Base-by-base conservation (phyloP, 2,888 invertebrate species). In the Synergus japonicus region DNA sequence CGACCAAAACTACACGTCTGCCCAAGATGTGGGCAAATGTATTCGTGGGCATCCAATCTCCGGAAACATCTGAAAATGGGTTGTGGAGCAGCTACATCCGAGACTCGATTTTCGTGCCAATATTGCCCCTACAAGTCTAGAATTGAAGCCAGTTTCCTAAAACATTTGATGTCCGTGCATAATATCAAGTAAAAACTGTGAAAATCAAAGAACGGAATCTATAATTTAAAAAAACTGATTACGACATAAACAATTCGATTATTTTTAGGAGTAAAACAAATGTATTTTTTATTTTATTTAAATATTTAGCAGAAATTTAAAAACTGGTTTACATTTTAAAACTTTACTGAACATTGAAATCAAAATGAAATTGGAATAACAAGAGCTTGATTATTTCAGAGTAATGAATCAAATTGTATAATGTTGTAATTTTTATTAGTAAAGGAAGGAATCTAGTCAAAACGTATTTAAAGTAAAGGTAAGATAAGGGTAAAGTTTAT, bases 51-150 rank as follows among this genome's bases (percentile, higher is more conserved):
- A 29, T 92, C 92, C 82, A 92, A 92, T 73, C 86, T 92, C 41
- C 89, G 92, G 82, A 92, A 92, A 76, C 92, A 92, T 81, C 88
- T 92, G 69, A 91, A 91, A 85, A 90, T 91, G 87, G 92, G 92
- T 82, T 92, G 92, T 81, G 92, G 92, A 69, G 88, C 91, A 90
- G 88, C 90, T 77, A 91, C 92, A 83, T 90, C 90, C 87, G 92
- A 93, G 86, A 92, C 92, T 5, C 91, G 92, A 85, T 93, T 93
- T 89, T 91, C 92, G 84, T 93, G 93, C 87, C 91, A 91, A 83
- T 91, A 92, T 87, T 93, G 93, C 86, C 91, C 92, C n/a, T 92
- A 92, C 87, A 90, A 90, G 81, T 92, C 92, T 79, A 92, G 92
- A 87, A 91, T 92, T 84, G 91, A 92, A 84, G 91, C 92, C 46